A percentile compares a stretch with the other conserved stretches of the same genome.
Conservation (phyloP, 2,888 invertebrate genomes). For the Ormyrus nitidulus region DNA sequence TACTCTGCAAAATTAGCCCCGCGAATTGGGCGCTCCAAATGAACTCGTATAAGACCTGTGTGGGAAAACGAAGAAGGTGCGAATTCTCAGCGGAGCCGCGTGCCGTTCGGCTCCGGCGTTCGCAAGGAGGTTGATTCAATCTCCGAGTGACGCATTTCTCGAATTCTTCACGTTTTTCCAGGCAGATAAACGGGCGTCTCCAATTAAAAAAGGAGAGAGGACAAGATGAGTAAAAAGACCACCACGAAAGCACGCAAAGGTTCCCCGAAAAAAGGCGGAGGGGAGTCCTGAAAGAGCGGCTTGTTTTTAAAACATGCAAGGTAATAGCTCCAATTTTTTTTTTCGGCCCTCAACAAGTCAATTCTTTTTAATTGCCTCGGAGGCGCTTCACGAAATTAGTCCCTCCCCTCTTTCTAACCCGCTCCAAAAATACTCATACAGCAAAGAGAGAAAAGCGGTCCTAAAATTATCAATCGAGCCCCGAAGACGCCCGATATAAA, state of each 20-base stretch:
- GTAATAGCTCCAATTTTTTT: constrained; percentile 23
- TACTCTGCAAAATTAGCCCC: too few species aligned
- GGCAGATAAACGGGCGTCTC: constrained; percentile 15
- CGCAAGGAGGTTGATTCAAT: constrained; percentile 25
- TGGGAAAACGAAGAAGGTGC: constrained; percentile 24
- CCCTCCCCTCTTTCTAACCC: too few species aligned
- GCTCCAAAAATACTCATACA: too few species aligned
- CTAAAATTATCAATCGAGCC: background rate
- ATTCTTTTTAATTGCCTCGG: background rate
- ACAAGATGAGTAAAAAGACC: constrained; percentile 47
- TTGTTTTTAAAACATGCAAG: constrained; percentile 27
- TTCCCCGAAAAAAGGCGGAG: constrained; percentile 15
- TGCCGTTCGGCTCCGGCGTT: constrained; percentile 9
- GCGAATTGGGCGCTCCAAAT: too few species aligned
- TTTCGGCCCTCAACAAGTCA: background rate
- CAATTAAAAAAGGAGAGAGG: constrained; percentile 1
- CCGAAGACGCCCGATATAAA: background rate
- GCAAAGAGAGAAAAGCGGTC: background rate
- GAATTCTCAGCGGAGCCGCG: constrained; percentile 1
- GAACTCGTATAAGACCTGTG: background rate
- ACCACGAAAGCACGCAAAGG: constrained; percentile 30
- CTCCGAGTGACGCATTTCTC: constrained; percentile 16
- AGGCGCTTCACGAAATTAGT: background rate
- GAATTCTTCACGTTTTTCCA: constrained; percentile 49
- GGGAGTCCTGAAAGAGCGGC: background rate